These are phyloP conservation scores for Dendrolimus kikuchii DNA, from an alignment of 1,140 invertebrate species.

Conservation along the genomic window DNA sequence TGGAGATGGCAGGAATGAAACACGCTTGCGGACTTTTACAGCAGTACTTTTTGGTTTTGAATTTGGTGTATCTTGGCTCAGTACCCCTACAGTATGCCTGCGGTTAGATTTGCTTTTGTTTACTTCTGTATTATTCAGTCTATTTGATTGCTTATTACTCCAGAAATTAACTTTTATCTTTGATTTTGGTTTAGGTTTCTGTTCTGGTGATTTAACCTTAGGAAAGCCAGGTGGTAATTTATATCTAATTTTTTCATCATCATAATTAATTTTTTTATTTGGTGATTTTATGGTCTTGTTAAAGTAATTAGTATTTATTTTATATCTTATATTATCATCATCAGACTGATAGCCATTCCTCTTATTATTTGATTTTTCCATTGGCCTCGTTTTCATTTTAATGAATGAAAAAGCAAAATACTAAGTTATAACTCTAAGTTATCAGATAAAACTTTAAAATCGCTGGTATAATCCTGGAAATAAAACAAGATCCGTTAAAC, in stretches of 20 bases:
- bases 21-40: conserved; percentile 51
- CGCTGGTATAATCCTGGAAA: too few relatives aligned
- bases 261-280: conserved; percentile 26
- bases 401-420: not conserved
- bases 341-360: conserved; percentile 43
- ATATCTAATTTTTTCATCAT: conserved; percentile 53
- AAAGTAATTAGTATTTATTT: conserved; percentile 45
- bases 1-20: conserved; percentile 57
- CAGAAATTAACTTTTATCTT: conserved; percentile 67
- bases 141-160: conserved; percentile 48
- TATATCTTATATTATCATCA: conserved; percentile 57
- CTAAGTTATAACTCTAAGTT: too few relatives aligned
- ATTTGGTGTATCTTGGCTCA: conserved; percentile 12
- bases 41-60: conserved; percentile 36
- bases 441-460: too few relatives aligned
- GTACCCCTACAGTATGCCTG: conserved; percentile 38
- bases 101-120: conserved; percentile 33
- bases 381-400: conserved; percentile 38
- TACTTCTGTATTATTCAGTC: conserved; percentile 25
- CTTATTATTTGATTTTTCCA: conserved; percentile 29
- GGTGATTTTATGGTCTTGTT: conserved; percentile 28
- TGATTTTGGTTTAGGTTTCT: conserved; percentile 48
- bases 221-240: conserved; percentile 37
- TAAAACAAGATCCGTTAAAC: too few relatives aligned
- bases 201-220: conserved; percentile 31